phyloP scores from a whole-genome alignment of 2,797 vertebrate genomes.

The Numenius phaeopus region DNA sequence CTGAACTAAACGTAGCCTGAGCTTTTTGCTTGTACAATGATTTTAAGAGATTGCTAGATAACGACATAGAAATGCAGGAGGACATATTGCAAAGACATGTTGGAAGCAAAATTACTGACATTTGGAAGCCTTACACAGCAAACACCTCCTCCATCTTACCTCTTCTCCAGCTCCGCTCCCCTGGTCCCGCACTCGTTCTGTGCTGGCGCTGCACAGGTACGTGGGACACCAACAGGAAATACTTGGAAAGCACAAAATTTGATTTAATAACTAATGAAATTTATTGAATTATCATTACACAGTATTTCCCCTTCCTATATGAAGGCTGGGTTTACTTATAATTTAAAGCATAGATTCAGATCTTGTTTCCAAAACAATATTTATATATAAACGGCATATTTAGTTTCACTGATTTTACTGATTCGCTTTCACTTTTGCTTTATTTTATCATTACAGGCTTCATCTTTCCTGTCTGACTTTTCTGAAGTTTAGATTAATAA shows the following conservation, averaged over 20 bases:
- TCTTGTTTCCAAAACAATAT: slow-evolving; percentile 23
- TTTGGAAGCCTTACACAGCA: slow-evolving; percentile 27
- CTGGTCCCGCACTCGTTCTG: slow-evolving; percentile 28
- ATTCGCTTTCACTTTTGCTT: not conserved
- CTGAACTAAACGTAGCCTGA: not conserved
- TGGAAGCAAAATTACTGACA: slow-evolving; percentile 62
- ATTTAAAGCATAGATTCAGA: slow-evolving; percentile 48
- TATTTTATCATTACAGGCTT: not conserved
- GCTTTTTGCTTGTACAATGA: not conserved
- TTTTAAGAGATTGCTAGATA: not conserved
- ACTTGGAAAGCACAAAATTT: slow-evolving; percentile 46
- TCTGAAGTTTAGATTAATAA: not conserved
- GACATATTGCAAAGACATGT: not conserved
- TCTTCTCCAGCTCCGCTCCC: slow-evolving; percentile 48
- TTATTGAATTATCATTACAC: slow-evolving; percentile 58
- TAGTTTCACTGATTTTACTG: not conserved
- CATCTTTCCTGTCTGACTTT: not conserved
- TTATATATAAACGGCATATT: not conserved
- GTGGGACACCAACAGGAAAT: not conserved
- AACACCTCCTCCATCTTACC: slow-evolving; percentile 33
- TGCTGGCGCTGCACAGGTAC: not conserved
- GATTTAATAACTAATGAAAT: slow-evolving; percentile 61
- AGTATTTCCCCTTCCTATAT: slow-evolving; percentile 8
- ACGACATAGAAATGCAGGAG: not conserved
- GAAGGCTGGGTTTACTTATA: slow-evolving; percentile 29